Conservation (phyloP, 2,113 vertebrate genomes). For the Arothron firmamentum region DNA sequence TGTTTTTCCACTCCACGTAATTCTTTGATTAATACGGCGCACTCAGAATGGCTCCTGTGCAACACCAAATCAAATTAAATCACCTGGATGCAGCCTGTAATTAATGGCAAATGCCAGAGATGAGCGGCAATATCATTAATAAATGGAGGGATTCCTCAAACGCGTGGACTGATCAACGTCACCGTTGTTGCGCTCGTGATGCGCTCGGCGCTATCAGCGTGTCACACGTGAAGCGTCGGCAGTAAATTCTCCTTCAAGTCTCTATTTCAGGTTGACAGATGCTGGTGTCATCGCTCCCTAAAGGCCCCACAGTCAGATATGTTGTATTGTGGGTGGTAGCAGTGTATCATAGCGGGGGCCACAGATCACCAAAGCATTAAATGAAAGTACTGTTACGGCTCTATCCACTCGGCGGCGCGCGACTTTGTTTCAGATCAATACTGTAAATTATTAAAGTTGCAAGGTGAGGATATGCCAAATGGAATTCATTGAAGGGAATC, state of each 20-base stretch:
- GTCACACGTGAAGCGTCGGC: slow-evolving; percentile 38
- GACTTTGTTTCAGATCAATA: slow-evolving; percentile 72
- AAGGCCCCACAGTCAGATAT: slow-evolving; percentile 32
- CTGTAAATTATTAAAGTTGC: slow-evolving; percentile 71
- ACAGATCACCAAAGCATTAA: slow-evolving; percentile 64
- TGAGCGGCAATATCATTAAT: slow-evolving; percentile 55
- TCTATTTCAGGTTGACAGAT: slow-evolving; percentile 52
- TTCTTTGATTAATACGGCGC: slow-evolving; percentile 71
- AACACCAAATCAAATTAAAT: slow-evolving; percentile 73
- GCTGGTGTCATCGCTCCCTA: slow-evolving; percentile 34
- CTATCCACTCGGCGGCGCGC: slow-evolving; percentile 62
- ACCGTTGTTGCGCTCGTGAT: slow-evolving; percentile 47
- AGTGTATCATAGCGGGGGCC: slow-evolving; percentile 47
- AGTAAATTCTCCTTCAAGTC: slow-evolving; percentile 26
- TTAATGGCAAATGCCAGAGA: slow-evolving; percentile 71
- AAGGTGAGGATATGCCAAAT: slow-evolving; percentile 65
- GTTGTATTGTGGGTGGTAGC: slow-evolving; percentile 35
- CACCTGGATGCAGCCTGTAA: slow-evolving; percentile 74
- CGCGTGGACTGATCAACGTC: slow-evolving; percentile 22
- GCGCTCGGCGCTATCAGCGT: slow-evolving; percentile 23
- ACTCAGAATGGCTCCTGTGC: slow-evolving; percentile 65
- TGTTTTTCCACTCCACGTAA: slow-evolving; percentile 66
- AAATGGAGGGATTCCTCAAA: slow-evolving; percentile 38
- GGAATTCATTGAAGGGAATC: slow-evolving; percentile 71
- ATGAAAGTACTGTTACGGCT: slow-evolving; percentile 53